Evolutionary conservation across 2,113 vertebrate genomes (phyloP).

Genomic region (Rattus rattus): DNA sequence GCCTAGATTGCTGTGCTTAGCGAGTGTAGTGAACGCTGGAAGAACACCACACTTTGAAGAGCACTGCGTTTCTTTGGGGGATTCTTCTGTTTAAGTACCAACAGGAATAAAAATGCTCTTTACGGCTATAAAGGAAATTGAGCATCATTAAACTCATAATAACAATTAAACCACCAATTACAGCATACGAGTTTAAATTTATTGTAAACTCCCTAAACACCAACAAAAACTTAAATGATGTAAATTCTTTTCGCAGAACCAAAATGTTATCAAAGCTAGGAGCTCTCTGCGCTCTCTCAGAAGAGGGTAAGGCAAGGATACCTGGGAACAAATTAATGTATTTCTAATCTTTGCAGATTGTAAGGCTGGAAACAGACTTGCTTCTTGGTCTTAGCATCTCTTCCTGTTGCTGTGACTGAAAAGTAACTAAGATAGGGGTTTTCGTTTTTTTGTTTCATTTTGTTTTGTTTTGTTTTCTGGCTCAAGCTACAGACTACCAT

Average conservation of each 20-base stretch:
- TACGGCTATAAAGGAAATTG: conserved; percentile 38
- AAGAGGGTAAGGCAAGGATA: not conserved
- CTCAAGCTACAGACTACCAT: no score
- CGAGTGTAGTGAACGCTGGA: conserved; percentile 35
- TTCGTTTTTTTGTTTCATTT: not conserved
- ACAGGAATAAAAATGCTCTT: not conserved
- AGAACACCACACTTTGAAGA: not conserved
- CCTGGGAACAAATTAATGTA: not conserved
- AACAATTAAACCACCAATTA: conserved; percentile 48
- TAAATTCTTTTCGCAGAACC: conserved; percentile 20
- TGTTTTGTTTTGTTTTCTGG: not conserved
- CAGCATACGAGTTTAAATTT: conserved; percentile 49
- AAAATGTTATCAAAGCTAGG: conserved; percentile 39
- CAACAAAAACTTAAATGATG: conserved; percentile 19
- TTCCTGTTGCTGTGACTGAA: not conserved
- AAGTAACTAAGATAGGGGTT: not conserved
- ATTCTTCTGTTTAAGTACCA: rapidly evolving
- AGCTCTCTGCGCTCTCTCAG: conserved; percentile 7
- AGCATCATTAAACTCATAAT: not conserved
- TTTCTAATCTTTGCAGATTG: not conserved
- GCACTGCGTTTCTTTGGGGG: rapidly evolving
- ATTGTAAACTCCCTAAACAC: not conserved
- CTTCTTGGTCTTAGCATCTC: not conserved
- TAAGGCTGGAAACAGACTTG: not conserved
- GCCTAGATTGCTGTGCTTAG: not conserved